Percentiles rank a stretch among this genome's conserved stretches.
phyloP scores from a whole-genome alignment of 2,797 vertebrate species.

The Aviceda leuphotes region DNA sequence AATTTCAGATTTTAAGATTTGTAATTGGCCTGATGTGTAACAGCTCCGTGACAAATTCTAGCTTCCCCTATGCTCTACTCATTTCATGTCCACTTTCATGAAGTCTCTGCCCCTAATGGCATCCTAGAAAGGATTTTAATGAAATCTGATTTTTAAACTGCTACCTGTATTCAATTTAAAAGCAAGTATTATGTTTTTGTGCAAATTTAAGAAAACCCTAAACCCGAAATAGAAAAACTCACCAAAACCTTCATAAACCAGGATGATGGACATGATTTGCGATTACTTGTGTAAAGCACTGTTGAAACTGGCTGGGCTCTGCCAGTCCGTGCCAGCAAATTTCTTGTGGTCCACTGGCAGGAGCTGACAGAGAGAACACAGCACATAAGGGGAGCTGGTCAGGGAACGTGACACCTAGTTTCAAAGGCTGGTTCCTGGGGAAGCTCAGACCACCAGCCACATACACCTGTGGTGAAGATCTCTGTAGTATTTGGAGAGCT shows the following conservation, averaged over 20 bases:
- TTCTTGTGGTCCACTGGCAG: background rate
- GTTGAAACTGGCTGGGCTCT: background rate
- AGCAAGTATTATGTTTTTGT: background rate
- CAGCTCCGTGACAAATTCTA: background rate
- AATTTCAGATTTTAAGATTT: background rate
- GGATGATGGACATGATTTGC: background rate
- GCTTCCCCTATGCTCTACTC: background rate
- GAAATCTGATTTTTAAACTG: background rate
- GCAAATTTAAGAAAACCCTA: background rate
- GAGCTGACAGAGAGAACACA: background rate
- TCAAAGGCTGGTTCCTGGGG: background rate
- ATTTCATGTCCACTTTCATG: background rate
- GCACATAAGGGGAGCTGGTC: background rate
- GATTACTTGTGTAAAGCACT: background rate
- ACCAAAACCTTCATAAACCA: background rate
- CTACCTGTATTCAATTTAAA: background rate
- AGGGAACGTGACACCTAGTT: background rate
- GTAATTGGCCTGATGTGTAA: background rate
- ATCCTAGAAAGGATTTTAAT: background rate
- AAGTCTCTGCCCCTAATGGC: background rate
- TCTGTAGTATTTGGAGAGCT: background rate
- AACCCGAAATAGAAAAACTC: background rate
- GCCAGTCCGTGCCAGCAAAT: background rate
- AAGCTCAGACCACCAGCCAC: background rate
- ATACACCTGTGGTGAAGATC: background rate